Evolutionary conservation across 2,888 invertebrate genomes (phyloP).

Genomic region (Drosophila neoperkinsi): DNA sequence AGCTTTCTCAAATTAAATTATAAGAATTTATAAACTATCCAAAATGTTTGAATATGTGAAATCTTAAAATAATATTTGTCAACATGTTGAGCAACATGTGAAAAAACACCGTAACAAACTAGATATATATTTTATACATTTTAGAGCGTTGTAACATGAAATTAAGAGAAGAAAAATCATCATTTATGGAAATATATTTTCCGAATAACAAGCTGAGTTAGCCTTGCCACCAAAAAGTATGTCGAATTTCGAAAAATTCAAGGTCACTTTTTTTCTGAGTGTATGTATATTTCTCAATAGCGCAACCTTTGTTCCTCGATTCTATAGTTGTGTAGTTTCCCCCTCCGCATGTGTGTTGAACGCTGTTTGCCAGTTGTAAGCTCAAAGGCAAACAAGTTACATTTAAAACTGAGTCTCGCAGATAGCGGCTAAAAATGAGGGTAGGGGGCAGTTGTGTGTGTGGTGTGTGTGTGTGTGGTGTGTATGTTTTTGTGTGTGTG

Average conservation of each 20-base stretch:
- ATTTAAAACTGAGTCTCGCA: conserved; percentile 14
- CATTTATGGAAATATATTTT: background rate
- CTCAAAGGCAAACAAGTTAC: conserved; percentile 68
- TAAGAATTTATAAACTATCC: too few species aligned
- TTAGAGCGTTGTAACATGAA: background rate
- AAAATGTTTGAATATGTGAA: too few species aligned
- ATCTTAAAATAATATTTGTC: background rate
- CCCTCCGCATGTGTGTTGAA: conserved; percentile 25
- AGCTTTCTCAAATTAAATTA: too few species aligned
- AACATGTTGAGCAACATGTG: background rate
- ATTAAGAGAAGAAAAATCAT: background rate
- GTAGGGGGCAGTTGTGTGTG: background rate
- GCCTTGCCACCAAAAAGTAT: background rate
- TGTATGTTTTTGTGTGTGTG: background rate
- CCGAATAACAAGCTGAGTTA: background rate
- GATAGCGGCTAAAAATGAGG: conserved; percentile 18
- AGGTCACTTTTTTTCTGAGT: background rate
- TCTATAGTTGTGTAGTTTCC: background rate
- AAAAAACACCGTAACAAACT: background rate
- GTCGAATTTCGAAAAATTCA: background rate
- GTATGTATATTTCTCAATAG: conserved; percentile 4
- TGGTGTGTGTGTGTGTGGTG: background rate
- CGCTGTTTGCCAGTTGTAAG: conserved; percentile 69
- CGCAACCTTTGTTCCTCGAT: conserved; percentile 13
- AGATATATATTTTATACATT: too few species aligned